Evolutionary conservation across 2,797 vertebrate species (phyloP).

Genomic region (Gymnothorax reevesii): DNA sequence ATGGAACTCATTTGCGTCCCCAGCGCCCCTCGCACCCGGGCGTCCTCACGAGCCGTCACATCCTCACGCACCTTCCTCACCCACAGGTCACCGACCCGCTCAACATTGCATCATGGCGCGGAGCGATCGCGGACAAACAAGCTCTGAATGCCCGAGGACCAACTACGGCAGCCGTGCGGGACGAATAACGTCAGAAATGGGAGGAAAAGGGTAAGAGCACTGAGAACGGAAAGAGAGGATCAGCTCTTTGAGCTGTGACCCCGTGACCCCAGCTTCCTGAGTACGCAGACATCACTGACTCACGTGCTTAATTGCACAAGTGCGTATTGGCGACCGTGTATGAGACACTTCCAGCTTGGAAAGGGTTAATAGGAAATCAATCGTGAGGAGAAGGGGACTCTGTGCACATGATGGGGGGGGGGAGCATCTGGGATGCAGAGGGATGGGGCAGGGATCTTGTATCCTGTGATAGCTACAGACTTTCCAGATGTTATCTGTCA

Average conservation of each 20-base stretch:
- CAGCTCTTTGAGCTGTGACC: background rate
- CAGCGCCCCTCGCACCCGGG: background rate
- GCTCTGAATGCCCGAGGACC: slow-evolving; percentile 39
- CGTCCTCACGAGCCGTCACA: background rate
- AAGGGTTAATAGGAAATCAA: slow-evolving; percentile 82
- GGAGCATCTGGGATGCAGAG: background rate
- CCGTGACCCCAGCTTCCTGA: background rate
- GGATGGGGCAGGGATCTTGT: slow-evolving; percentile 60
- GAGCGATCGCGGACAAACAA: background rate
- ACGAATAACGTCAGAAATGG: slow-evolving; percentile 35
- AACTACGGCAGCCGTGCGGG: slow-evolving; percentile 36
- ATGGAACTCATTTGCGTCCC: background rate
- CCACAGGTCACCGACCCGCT: background rate
- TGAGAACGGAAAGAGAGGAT: background rate
- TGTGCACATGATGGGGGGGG: slow-evolving; percentile 45
- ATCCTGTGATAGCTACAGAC: slow-evolving; percentile 79
- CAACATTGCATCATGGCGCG: background rate
- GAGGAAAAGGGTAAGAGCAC: background rate
- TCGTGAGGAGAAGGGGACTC: slow-evolving; percentile 66
- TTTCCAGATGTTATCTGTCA: slow-evolving; percentile 83
- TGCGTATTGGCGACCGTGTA: slow-evolving; percentile 41
- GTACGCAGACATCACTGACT: background rate
- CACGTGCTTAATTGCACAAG: slow-evolving; percentile 18
- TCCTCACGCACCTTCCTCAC: background rate
- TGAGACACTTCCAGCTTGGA: slow-evolving; percentile 66